Percentiles rank a stretch among this genome's conserved stretches.
These are phyloP conservation scores for Rotaria socialis DNA, from an alignment of 2,888 invertebrate species.

Conservation along the genomic window DNA sequence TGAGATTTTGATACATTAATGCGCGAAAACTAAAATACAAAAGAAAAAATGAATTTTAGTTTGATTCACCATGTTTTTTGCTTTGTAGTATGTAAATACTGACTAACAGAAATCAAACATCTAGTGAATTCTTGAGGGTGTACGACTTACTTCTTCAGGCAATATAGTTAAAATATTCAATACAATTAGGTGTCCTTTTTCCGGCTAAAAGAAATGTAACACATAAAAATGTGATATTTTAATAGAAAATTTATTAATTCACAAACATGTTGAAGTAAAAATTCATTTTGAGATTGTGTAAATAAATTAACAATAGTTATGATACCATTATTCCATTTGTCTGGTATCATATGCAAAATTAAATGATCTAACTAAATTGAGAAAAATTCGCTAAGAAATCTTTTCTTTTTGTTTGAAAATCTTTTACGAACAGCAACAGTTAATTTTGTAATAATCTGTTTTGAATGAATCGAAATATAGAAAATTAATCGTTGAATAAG, in stretches of 20 bases:
- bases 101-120: too few relatives aligned
- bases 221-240: neutral
- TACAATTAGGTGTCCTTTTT: slow-evolving; percentile 31
- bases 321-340: slow-evolving; percentile 44
- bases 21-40: neutral
- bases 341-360: slow-evolving; percentile 39
- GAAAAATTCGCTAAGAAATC: neutral
- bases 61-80: too few relatives aligned
- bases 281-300: slow-evolving; percentile 42
- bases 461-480: neutral
- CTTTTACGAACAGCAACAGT: neutral
- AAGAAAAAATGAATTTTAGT: too few relatives aligned
- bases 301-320: slow-evolving; percentile 37
- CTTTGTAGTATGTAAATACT: too few relatives aligned
- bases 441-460: neutral
- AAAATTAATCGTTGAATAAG: neutral
- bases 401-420: neutral
- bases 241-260: neutral
- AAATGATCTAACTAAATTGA: slow-evolving; percentile 31
- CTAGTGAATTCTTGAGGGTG: too few relatives aligned
- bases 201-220: neutral
- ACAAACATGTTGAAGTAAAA: slow-evolving; percentile 38
- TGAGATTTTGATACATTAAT: neutral
- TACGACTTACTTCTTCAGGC: slow-evolving; percentile 43
- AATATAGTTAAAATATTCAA: slow-evolving; percentile 41